Evolutionary conservation across 92 coral and sea anemone genomes (phyloP).

Genomic region (Siderastrea radians): DNA sequence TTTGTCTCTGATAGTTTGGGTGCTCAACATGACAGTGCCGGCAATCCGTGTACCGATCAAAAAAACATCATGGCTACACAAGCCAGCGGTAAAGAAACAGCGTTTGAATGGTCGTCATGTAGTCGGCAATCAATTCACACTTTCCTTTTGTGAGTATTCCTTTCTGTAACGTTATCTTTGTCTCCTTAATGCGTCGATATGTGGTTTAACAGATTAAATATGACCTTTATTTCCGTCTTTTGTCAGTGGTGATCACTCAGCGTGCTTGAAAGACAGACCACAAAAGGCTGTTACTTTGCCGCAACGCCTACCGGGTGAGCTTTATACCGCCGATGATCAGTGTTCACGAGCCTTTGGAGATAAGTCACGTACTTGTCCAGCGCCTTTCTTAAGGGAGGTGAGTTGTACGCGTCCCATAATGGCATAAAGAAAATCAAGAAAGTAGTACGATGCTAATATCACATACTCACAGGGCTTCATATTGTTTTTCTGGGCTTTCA

Average conservation of each 20-base stretch:
- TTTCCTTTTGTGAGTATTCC: constrained; percentile 54
- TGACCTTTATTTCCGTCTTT: background rate
- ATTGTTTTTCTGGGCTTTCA: background rate
- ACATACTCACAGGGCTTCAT: too few relatives aligned
- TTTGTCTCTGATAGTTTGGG: constrained; percentile 62
- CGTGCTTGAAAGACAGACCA: constrained; percentile 70
- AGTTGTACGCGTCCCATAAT: background rate
- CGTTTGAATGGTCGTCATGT: constrained; percentile 82
- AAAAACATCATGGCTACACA: constrained; percentile 77
- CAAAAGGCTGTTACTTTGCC: constrained; percentile 51
- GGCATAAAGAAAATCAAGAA: too few relatives aligned
- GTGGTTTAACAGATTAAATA: too few relatives aligned
- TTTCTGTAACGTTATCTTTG: background rate
- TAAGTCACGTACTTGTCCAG: constrained; percentile 31
- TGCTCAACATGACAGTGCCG: constrained; percentile 76
- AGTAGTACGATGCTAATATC: too few relatives aligned
- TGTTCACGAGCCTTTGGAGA: constrained; percentile 51
- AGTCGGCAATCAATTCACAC: constrained; percentile 57
- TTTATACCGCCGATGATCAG: constrained; percentile 65
- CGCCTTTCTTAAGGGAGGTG: constrained; percentile 35
- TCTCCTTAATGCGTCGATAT: too few relatives aligned
- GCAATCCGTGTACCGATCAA: constrained; percentile 64
- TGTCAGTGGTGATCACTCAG: constrained; percentile 59
- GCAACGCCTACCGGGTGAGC: constrained; percentile 71
- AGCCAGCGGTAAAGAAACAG: constrained; percentile 79